Evolutionary conservation across 2,797 vertebrate genomes (phyloP).

Genomic region (Mus spretus): DNA sequence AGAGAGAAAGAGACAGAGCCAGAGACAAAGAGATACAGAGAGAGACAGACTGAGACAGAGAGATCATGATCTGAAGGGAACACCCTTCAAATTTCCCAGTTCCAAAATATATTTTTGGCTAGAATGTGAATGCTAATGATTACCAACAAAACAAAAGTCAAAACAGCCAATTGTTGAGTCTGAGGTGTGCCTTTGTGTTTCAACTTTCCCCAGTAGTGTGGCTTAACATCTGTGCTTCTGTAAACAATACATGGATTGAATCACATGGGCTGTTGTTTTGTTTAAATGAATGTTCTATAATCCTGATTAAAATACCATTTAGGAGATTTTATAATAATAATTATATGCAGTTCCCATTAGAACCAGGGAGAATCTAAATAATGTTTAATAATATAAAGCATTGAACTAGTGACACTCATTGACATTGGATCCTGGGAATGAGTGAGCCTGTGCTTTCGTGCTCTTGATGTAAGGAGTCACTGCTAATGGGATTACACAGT

Average conservation of each 20-base stretch:
- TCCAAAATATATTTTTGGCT: not conserved
- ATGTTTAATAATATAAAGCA: constrained; percentile 79
- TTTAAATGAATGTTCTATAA: constrained; percentile 84
- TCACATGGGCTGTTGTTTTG: constrained; percentile 78
- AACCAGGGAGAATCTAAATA: constrained; percentile 79
- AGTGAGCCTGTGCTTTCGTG: not conserved
- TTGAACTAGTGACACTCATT: constrained; percentile 68
- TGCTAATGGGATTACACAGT: not conserved
- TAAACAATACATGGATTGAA: constrained; percentile 76
- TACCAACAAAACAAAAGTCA: not conserved
- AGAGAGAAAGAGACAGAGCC: not conserved
- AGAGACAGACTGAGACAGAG: not conserved
- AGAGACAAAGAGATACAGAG: not conserved
- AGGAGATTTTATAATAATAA: constrained; percentile 83
- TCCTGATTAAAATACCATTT: constrained; percentile 85
- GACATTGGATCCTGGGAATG: not conserved
- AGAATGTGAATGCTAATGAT: constrained; percentile 44
- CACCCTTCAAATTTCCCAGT: not conserved
- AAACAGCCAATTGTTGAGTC: not conserved
- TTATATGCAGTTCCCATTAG: constrained; percentile 80
- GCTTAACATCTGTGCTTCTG: constrained; percentile 78
- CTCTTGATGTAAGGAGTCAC: not conserved
- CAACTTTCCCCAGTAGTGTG: not conserved
- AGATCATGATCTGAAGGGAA: not conserved
- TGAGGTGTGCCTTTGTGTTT: not conserved